Conservation (phyloP, 2,113 vertebrate genomes). For the Kryptolebias marmoratus region DNA sequence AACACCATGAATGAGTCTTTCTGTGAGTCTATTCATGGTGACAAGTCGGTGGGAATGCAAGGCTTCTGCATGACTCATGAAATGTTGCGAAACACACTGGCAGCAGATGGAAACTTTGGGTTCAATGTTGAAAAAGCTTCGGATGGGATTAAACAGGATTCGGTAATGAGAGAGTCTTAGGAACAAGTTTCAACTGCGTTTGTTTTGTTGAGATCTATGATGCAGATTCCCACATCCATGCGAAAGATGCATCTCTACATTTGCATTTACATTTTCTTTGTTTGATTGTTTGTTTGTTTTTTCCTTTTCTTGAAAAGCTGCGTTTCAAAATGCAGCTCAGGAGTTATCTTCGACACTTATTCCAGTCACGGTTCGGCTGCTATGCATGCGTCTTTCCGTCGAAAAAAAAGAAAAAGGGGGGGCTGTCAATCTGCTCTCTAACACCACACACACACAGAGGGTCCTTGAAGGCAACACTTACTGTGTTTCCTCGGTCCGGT, state of each 20-base stretch:
- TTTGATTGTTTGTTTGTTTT: not conserved
- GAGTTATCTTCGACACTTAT: slow-evolving; percentile 55
- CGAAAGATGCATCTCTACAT: not conserved
- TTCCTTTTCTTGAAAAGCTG: not conserved
- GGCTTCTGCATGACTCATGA: slow-evolving; percentile 71
- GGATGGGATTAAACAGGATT: not conserved
- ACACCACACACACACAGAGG: slow-evolving; percentile 4
- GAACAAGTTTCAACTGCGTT: not conserved
- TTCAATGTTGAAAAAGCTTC: slow-evolving; percentile 22
- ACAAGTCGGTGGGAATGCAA: slow-evolving; percentile 47
- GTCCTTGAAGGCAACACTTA: slow-evolving; percentile 43
- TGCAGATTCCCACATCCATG: too few species aligned
- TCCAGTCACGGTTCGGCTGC: slow-evolving; percentile 73
- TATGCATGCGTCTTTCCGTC: slow-evolving; percentile 63
- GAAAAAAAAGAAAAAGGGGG: slow-evolving; percentile 12
- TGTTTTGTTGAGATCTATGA: not conserved
- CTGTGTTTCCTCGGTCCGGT: slow-evolving; percentile 30
- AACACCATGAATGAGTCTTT: slow-evolving; percentile 63
- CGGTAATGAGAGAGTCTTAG: not conserved
- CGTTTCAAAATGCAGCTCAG: not conserved
- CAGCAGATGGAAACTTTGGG: slow-evolving; percentile 57
- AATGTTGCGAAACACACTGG: slow-evolving; percentile 67
- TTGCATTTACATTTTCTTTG: not conserved
- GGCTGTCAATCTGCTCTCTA: slow-evolving; percentile 51
- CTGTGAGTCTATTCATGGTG: slow-evolving; percentile 53